Evolutionary conservation across 2,888 invertebrate species (phyloP).

Genomic region (Drosophila cognata): DNA sequence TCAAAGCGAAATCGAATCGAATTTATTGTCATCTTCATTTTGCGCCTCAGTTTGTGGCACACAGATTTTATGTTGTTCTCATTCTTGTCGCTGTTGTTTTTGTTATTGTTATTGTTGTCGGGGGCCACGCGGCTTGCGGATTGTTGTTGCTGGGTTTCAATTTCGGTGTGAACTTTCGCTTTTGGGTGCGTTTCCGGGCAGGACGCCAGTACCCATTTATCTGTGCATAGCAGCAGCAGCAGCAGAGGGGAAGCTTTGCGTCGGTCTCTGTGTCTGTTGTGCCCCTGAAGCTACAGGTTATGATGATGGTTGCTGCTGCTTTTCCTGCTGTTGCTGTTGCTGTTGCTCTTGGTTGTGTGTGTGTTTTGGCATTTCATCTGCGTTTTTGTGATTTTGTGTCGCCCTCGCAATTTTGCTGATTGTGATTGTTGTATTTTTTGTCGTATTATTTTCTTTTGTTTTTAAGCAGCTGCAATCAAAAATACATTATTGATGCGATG

Average conservation of each 20-base stretch:
- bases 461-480: constrained; percentile 73
- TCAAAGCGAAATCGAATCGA: constrained; percentile 81
- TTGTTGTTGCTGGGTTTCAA: constrained; percentile 70
- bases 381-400: constrained; percentile 54
- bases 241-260: background rate
- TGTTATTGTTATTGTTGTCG: background rate
- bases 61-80: constrained; percentile 45
- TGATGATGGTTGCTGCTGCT: constrained; percentile 59
- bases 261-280: constrained; percentile 11
- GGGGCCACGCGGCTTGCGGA: constrained; percentile 35
- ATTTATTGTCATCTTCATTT: constrained; percentile 81
- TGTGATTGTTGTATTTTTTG: constrained; percentile 52
- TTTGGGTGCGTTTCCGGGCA: constrained; percentile 52
- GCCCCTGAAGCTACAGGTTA: constrained; percentile 76
- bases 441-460: constrained; percentile 1
- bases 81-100: constrained; percentile 2
- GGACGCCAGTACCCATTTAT: constrained; percentile 21
- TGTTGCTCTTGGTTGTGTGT: constrained; percentile 16
- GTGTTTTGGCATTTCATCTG: constrained; percentile 63
- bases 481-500: constrained; percentile 67
- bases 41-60: constrained; percentile 74
- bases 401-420: constrained; percentile 71
- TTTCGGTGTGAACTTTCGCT: constrained; percentile 79
- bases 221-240: constrained; percentile 21
- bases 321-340: constrained; percentile 4